Conservation (phyloP, 2,888 invertebrate species). For the Ophioninae sp. region DNA sequence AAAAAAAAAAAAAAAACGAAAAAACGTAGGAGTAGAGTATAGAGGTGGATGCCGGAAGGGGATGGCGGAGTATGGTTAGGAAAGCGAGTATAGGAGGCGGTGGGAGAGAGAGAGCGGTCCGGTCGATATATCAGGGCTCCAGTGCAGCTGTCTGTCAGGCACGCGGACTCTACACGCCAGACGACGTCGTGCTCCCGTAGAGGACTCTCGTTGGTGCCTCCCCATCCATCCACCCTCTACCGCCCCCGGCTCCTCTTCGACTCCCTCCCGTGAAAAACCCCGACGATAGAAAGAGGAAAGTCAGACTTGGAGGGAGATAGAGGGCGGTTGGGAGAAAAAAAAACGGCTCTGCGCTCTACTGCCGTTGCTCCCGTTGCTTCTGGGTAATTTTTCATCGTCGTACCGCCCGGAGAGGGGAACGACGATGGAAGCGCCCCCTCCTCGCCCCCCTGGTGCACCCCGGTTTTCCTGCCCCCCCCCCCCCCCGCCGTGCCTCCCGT, state of each 20-base stretch:
- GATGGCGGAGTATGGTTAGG: conserved; percentile 39
- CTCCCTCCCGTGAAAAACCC: conserved; percentile 58
- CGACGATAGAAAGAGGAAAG: conserved; percentile 52
- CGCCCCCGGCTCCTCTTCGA: conserved; percentile 36
- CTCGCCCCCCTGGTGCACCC: too few species aligned
- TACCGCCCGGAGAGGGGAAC: conserved; percentile 76
- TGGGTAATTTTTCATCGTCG: conserved; percentile 80
- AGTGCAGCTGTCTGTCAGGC: conserved; percentile 80
- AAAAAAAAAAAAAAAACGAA: too few species aligned
- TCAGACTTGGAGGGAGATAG: conserved; percentile 11
- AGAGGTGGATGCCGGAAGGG: conserved; percentile 5
- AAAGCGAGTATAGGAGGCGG: conserved; percentile 48
- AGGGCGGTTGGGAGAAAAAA: conserved; percentile 60
- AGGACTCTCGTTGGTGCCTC: conserved; percentile 45
- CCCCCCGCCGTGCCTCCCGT: too few species aligned
- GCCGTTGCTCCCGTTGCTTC: conserved; percentile 76
- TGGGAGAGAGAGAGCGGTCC: conserved; percentile 76
- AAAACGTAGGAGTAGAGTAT: not conserved
- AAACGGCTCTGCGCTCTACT: conserved; percentile 66
- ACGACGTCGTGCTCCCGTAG: conserved; percentile 70
- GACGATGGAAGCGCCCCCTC: conserved; percentile 52
- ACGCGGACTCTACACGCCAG: conserved; percentile 78
- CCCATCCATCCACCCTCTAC: conserved; percentile 47
- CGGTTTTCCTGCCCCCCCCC: too few species aligned
- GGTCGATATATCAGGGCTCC: conserved; percentile 81